Evolutionary conservation across 2,797 vertebrate genomes (phyloP), one percentile per base, ranked within the genome.

Genomic region (Phalloptychus januarius): DNA sequence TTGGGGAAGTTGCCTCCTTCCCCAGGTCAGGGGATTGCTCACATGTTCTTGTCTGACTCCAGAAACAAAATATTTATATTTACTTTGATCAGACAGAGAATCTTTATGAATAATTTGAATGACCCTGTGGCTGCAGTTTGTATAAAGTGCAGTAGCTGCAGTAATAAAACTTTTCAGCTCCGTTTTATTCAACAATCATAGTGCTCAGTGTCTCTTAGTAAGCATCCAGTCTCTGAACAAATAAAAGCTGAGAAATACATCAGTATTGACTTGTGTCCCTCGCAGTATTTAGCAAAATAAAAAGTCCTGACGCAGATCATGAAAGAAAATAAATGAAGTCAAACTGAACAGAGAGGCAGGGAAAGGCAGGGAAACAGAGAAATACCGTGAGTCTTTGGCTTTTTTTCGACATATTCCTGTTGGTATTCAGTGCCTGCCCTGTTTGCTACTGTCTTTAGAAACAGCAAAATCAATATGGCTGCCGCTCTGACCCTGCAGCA

Each of bases 381-480:
- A 65, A 80, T 70, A 72, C 80, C 79, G 79, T 23, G 71, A 76
- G 89, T 79, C 74, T 23, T 6, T 73, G 77, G 63, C 36, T 82
- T 82, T 86, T 83, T 82, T 82, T 78, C 63, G 73, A 85, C 71
- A 82, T 82, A 74, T 78, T 84, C 52, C 38, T 87, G 72, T 80
- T 89, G 86, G 81, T 78, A 82, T 85, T 86, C 81, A 83, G 50
- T 77, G 75, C 67, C 83, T 79, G 83, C 74, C 79, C 83, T 88
- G 88, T 81, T 90, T 76, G 69, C 86, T 72, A 83, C 88, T 81
- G 83, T 90, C 91, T 90, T 89, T 83, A 87, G 89, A 89, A 89
- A 86, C 85, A 87, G 88, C 23, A 84, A 87, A 93, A 92, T 94
- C 91, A 90, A 91, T 91, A 86, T 82, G 79, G 87, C 79, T 72